A percentile compares a stretch with the other conserved stretches of the same genome.
phyloP scores from a whole-genome alignment of 37 sponge, comb jelly and placozoan genomes.

The Chondrilla cf. caribensis region DNA sequence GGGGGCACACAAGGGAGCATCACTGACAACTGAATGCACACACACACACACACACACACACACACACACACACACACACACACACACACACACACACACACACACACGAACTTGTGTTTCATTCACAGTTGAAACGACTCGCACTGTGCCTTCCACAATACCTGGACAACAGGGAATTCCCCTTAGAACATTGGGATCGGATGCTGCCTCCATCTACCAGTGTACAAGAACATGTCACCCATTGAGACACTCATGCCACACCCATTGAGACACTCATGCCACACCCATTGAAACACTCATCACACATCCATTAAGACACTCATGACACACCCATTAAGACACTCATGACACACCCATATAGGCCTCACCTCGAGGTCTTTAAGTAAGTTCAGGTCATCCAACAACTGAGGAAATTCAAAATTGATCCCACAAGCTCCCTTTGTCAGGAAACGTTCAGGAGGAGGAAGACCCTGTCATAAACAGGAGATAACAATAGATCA shows the following conservation, averaged over 20 bases:
- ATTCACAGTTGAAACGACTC: conserved; percentile 69
- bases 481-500: not conserved
- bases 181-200: conserved; percentile 69
- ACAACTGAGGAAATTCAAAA: conserved; percentile 60
- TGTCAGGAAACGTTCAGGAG: conserved; percentile 83
- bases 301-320: not conserved
- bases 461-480: conserved; percentile 62
- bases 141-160: conserved; percentile 65
- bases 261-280: not conserved
- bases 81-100: too few species aligned
- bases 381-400: conserved; percentile 79
- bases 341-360: not conserved
- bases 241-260: conserved; percentile 3
- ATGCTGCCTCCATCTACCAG: conserved; percentile 54
- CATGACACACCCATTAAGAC: not conserved
- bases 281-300: not conserved
- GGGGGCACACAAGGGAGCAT: conserved; percentile 42
- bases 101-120: conserved; percentile 56
- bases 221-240: not conserved
- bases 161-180: conserved; percentile 88
- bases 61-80: too few species aligned
- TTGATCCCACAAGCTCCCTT: conserved; percentile 58
- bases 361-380: conserved; percentile 47
- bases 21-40: conserved; percentile 60
- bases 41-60: too few species aligned